Evolutionary conservation across 2,888 invertebrate species (phyloP).

Genomic region (Eupithecia pulchellata): DNA sequence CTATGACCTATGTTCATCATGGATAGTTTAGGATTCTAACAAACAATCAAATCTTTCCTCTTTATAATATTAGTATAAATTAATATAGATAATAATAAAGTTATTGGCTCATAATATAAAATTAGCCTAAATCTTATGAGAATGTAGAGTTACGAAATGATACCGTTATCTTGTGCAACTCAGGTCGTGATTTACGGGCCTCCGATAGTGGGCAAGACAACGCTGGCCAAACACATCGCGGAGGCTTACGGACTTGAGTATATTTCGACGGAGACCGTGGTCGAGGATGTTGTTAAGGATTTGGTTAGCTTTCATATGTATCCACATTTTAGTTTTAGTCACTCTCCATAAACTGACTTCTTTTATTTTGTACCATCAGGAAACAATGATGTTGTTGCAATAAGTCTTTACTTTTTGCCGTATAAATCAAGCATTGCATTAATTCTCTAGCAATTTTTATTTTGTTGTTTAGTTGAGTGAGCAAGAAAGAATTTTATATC

Average conservation of each 20-base stretch:
- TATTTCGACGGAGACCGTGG: slow-evolving; percentile 82
- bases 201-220: slow-evolving; percentile 88
- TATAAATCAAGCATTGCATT: too few relatives aligned
- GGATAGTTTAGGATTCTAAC: too few relatives aligned
- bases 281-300: slow-evolving; percentile 80
- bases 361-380: too few relatives aligned
- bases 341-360: neutral
- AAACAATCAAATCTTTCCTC: too few relatives aligned
- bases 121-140: too few relatives aligned
- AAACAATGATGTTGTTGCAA: neutral
- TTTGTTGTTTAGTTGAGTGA: too few relatives aligned
- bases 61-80: too few relatives aligned
- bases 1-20: too few relatives aligned
- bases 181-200: slow-evolving; percentile 87
- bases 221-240: slow-evolving; percentile 83
- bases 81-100: too few relatives aligned
- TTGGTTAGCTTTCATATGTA: slow-evolving; percentile 73
- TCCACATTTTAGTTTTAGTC: slow-evolving; percentile 1
- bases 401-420: neutral
- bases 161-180: slow-evolving; percentile 24
- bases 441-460: too few relatives aligned
- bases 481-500: too few relatives aligned
- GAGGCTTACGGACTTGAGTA: slow-evolving; percentile 85
- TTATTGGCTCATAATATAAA: too few relatives aligned
- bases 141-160: slow-evolving; percentile 36